phyloP scores from a whole-genome alignment of 2,797 vertebrate species.

The Dromococcyx pavoninus region DNA sequence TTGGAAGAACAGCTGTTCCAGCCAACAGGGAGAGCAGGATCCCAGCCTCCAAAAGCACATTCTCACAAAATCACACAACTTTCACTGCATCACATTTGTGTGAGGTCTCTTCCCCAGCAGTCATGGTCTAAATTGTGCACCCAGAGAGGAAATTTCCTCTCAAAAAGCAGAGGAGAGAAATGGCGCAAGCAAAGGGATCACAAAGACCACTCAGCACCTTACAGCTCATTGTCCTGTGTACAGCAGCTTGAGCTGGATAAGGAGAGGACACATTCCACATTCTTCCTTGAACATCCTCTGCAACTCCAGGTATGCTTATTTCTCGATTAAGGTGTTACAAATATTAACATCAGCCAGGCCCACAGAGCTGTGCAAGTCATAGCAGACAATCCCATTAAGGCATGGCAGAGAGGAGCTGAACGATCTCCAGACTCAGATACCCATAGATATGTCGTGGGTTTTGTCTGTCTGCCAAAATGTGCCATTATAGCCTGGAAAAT shows the following conservation, averaged over 20 bases:
- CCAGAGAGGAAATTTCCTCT: not conserved
- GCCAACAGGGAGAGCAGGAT: not conserved
- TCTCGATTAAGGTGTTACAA: not conserved
- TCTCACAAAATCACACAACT: not conserved
- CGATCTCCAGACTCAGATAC: not conserved
- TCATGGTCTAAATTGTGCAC: not conserved
- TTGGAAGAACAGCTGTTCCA: not conserved
- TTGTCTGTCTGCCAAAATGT: not conserved
- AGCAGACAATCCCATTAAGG: not conserved
- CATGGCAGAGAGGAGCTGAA: not conserved
- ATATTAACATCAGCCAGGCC: not conserved
- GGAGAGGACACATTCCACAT: not conserved
- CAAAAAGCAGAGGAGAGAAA: not conserved
- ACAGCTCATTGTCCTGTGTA: not conserved
- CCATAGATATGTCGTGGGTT: not conserved
- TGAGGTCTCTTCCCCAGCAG: not conserved
- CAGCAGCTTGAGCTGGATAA: not conserved
- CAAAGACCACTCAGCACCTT: not conserved
- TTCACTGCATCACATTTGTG: rapidly evolving
- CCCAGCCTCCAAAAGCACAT: not conserved
- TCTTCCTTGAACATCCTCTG: not conserved
- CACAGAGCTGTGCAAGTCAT: not conserved
- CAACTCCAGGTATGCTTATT: not conserved
- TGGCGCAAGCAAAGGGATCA: rapidly evolving
- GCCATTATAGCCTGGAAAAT: not conserved